A percentile compares a stretch with the other conserved stretches of the same genome.
phyloP scores from a whole-genome alignment of 2,797 vertebrate genomes.

The Falco columbarius region DNA sequence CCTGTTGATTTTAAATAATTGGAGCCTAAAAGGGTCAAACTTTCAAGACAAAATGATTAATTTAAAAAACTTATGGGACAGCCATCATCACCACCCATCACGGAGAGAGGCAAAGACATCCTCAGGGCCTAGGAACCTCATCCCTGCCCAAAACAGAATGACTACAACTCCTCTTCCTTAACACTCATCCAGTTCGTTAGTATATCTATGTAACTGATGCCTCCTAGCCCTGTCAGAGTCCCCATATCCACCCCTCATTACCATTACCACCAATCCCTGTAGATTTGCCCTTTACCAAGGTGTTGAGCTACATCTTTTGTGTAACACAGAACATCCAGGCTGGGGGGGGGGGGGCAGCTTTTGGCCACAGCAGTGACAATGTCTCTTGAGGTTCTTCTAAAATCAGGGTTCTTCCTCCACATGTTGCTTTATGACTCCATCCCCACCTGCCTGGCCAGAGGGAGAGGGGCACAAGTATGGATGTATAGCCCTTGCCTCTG shows the following conservation, averaged over 20 bases:
- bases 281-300: neutral
- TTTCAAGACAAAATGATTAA: neutral
- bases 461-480: neutral
- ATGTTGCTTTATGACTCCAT: neutral
- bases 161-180: neutral
- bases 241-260: neutral
- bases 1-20: neutral
- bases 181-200: neutral
- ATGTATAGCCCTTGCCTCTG: fast-evolving
- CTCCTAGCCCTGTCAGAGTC: neutral
- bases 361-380: neutral
- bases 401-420: neutral
- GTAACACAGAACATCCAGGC: neutral
- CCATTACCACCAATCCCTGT: neutral
- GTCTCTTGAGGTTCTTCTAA: neutral
- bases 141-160: neutral
- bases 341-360: neutral
- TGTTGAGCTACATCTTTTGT: neutral
- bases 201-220: neutral
- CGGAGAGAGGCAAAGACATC: neutral
- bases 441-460: neutral
- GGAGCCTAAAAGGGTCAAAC: neutral
- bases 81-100: fast-evolving
- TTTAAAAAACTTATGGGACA: neutral
- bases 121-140: neutral